Base-by-base conservation (phyloP, 1,140 invertebrate species). In the Polypedilum pembai region DNA sequence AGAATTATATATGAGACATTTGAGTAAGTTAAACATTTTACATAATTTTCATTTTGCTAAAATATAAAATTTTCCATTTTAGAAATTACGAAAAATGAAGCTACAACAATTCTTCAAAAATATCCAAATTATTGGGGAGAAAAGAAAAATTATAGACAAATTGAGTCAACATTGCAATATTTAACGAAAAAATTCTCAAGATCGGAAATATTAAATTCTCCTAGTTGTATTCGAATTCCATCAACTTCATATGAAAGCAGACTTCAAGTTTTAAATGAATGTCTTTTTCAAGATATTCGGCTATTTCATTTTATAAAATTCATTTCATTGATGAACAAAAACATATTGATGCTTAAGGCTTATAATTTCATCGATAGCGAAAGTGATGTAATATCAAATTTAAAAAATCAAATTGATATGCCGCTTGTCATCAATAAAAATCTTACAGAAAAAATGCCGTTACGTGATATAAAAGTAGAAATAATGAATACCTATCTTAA, bases 191-290 rank as follows among this genome's bases (percentile, higher is more conserved):
- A 77, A 0, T 82, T 85, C 21, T 81, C 78, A n/a, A 76, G 82
- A 1, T 76, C 82, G 33, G 83, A 85, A 40, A 85, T 85, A 7
- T 79, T 84, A 20, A 21, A 80, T 8, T 79, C 85, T 74, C 84
- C 84, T 15, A 85, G 84, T 80, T 78, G 86, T 7, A 83, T 87
- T 56, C 82, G 82, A 69, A 84, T 85, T 78, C 84, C 85, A 76
- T 80, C 82, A 7, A 80, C 84, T 73, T 85, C 84, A 40, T 79
- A 86, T 75, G 82, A 84, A 15, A 86, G 86, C 78, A 84, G 86
- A 76, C 83, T 83, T 73, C 83, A 82, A 77, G 85, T 86, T 63
- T 78, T 87, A 4, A 79, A 78, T 74, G 86, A 87, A 79, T 86
- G 85, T 80, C 81, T 84, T 0, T 85, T 86, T 76, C 66, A 82